These are phyloP conservation scores for Phaenicophaeus curvirostris DNA, from an alignment of 2,797 vertebrate species.

Conservation along the genomic window DNA sequence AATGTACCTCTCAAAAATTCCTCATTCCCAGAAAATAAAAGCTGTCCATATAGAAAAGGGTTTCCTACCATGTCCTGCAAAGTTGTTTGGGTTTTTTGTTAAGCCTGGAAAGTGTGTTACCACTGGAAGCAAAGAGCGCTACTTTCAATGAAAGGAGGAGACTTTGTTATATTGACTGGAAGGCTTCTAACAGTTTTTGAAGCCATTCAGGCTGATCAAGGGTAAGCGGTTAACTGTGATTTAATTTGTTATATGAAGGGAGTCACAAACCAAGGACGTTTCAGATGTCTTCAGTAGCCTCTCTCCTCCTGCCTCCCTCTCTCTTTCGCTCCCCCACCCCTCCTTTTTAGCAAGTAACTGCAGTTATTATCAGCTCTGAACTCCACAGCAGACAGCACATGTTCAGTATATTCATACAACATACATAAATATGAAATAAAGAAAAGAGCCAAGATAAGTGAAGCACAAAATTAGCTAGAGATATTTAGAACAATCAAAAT, in stretches of 20 bases:
- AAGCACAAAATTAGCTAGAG: background rate
- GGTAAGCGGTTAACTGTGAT: background rate
- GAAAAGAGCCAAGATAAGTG: too few relatives aligned
- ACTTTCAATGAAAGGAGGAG: background rate
- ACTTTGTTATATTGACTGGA: background rate
- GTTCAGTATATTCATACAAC: background rate
- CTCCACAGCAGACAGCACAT: background rate
- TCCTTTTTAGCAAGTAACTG: fast-evolving
- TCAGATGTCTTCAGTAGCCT: background rate
- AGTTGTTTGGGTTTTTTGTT: background rate
- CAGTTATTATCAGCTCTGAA: background rate
- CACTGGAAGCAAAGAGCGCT: background rate
- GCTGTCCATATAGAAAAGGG: too few relatives aligned
- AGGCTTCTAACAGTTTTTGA: background rate
- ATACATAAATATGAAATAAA: background rate
- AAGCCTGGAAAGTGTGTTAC: background rate
- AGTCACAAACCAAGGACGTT: background rate
- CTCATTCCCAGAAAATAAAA: too few relatives aligned
- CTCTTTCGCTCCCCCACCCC: background rate
- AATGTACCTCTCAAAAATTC: background rate
- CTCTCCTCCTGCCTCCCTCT: background rate
- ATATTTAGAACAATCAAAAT: background rate
- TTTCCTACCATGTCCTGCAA: too few relatives aligned
- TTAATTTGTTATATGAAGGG: background rate
- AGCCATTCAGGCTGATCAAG: background rate